phyloP scores from a whole-genome alignment of 2,888 invertebrate species.

The Drosophila incognita region DNA sequence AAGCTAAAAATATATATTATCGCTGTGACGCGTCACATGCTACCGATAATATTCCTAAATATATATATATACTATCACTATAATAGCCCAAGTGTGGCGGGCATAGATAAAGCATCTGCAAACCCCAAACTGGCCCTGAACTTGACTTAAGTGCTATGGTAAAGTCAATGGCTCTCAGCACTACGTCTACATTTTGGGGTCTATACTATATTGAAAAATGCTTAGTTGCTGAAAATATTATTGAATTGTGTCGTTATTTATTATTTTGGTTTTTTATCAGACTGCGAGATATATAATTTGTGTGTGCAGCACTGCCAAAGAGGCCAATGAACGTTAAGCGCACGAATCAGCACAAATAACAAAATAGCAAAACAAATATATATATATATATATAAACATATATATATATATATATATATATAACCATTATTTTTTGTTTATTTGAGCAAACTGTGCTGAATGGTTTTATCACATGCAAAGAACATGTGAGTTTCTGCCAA shows the following conservation, averaged over 20 bases:
- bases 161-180: slow-evolving; percentile 55
- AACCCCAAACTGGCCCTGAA: slow-evolving; percentile 65
- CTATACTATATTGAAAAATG: slow-evolving; percentile 50
- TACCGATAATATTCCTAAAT: not conserved
- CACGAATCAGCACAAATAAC: slow-evolving; percentile 68
- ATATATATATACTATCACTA: not conserved
- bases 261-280: slow-evolving; percentile 58
- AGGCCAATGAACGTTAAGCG: slow-evolving; percentile 75
- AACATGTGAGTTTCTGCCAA: slow-evolving; percentile 53
- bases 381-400: slow-evolving; percentile 1
- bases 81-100: not conserved
- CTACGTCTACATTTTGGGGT: slow-evolving; percentile 29
- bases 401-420: slow-evolving; percentile 1
- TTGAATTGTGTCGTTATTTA: slow-evolving; percentile 32
- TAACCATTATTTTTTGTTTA: slow-evolving; percentile 49
- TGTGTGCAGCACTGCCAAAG: slow-evolving; percentile 36
- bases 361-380: slow-evolving; percentile 40
- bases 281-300: slow-evolving; percentile 36
- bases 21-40: slow-evolving; percentile 23
- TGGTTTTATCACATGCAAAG: slow-evolving; percentile 66
- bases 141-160: slow-evolving; percentile 60
- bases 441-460: slow-evolving; percentile 53
- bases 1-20: slow-evolving; percentile 8
- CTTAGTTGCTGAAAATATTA: slow-evolving; percentile 68
- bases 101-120: slow-evolving; percentile 15